Conservation (phyloP, 1,140 invertebrate genomes). For the Gryllus bimaculatus region DNA sequence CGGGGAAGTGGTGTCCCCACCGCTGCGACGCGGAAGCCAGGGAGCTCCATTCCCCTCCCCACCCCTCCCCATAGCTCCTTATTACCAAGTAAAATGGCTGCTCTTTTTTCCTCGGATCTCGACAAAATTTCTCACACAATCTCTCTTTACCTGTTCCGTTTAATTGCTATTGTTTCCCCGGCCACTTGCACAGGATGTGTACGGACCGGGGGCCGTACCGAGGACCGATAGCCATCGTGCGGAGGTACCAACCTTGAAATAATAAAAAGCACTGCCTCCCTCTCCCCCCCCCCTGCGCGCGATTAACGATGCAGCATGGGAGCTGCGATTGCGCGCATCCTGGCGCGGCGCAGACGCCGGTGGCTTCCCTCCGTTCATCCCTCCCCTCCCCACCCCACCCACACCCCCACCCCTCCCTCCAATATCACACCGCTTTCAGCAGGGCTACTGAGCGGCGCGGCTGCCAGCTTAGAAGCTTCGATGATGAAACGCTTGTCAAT, state of each 20-base stretch:
- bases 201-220: neutral
- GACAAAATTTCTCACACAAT: constrained; percentile 5
- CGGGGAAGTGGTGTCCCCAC: no score
- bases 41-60: neutral
- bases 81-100: neutral
- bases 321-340: neutral
- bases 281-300: neutral
- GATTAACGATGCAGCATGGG: neutral
- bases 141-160: constrained; percentile 3
- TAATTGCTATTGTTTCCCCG: constrained; percentile 1
- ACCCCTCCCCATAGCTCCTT: neutral
- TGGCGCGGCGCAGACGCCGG: neutral
- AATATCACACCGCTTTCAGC: no score
- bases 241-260: constrained; percentile 3
- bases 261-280: neutral
- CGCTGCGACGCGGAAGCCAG: neutral
- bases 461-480: no score
- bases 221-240: neutral
- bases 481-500: no score
- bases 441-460: no score
- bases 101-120: neutral
- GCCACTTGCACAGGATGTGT: constrained; percentile 2
- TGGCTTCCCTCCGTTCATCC: no score
- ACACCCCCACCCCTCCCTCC: no score
- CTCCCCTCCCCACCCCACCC: no score